Base-by-base conservation (phyloP, 2,797 vertebrate genomes). In the Ptychadena robeensis region DNA sequence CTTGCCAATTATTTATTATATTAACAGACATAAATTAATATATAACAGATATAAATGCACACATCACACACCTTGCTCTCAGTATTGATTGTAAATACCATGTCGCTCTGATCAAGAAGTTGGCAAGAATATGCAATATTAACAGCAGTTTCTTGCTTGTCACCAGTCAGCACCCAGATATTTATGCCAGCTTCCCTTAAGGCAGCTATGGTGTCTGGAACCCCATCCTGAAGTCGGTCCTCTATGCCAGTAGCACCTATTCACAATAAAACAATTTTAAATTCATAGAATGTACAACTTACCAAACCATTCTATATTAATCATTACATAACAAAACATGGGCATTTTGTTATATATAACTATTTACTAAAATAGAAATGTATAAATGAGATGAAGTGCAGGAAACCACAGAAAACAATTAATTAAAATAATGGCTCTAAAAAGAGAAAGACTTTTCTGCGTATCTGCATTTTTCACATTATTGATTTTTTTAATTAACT, bases 71-170 rank as follows among this genome's bases (percentile, higher is more conserved):
- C 97, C 95, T 95, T 96, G 88, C 86, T 96, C 85, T 92, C 94
- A 25, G 94, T 96, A 90, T 93, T 97, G 86, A 99, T 95, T 88
- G 96, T 96, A 91, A 98, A 96, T 82, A 99, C 93, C 4, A 95
- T 92, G 87, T 98, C 97, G 1, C 89, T 93, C 61, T 96, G 93
- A 79, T 96, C 91, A 85, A 99, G 89, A 37, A 99, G 95, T 86
- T 94, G 95, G 90, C 97, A 99, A 87, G 98, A 94, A 87, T 98
- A 95, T 27, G 96, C 96, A 2, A 99, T 96, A 87, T 97, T 99
- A 89, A 99, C 89, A 0, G 98, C 97, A 72, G 97, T 99, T 92
- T 99, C 97, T 18, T 95, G 92, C 88, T 99, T 99, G 91, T 99
- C 98, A 81, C 97, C 97, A 3, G 98, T 99, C 89, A 99, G 87